Conservation (phyloP, 2,113 vertebrate genomes). For the Nothocercus nigrocapillus region DNA sequence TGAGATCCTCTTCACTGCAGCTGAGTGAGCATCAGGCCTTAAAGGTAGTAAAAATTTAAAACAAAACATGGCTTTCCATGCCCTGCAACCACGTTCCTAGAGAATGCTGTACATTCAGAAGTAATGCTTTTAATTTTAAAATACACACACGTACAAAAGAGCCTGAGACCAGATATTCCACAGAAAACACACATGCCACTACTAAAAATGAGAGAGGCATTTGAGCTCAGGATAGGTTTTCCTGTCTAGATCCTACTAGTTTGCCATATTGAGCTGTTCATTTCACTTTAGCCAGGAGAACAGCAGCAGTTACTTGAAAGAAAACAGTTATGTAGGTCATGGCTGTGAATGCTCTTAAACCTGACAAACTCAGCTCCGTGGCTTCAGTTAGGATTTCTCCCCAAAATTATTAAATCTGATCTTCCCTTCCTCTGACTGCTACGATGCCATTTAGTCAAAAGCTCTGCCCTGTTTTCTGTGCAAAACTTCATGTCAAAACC, state of each 20-base stretch:
- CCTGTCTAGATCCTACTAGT: background rate
- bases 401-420: background rate
- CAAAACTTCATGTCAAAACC: background rate
- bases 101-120: background rate
- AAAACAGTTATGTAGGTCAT: background rate
- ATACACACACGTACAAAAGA: background rate
- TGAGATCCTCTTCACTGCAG: constrained; percentile 1
- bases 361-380: accelerated
- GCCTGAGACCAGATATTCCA: background rate
- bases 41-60: constrained; percentile 19
- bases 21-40: background rate
- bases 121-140: background rate
- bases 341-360: background rate
- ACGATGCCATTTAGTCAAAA: background rate
- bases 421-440: background rate
- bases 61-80: background rate
- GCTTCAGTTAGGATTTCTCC: background rate
- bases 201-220: background rate
- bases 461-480: background rate
- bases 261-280: background rate
- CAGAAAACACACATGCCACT: background rate
- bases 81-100: background rate
- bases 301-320: background rate
- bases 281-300: background rate
- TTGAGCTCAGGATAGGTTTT: background rate